phyloP scores from a whole-genome alignment of 1,140 invertebrate genomes.

The Eupristina koningsbergeri region DNA sequence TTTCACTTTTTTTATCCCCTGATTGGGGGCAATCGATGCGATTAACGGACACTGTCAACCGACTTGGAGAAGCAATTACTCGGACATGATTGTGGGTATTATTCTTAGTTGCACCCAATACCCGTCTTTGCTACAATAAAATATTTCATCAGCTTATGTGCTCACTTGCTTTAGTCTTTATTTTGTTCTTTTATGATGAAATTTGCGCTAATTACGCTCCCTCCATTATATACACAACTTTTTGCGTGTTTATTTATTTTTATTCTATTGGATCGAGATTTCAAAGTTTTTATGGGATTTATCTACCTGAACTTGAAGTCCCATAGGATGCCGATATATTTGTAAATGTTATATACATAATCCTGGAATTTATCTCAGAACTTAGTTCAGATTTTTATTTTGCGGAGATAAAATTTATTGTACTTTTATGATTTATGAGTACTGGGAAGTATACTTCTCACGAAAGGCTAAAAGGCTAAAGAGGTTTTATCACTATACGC shows the following conservation, averaged over 20 bases:
- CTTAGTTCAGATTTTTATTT: slow-evolving; percentile 14
- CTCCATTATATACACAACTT: too few species aligned
- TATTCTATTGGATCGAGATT: neutral
- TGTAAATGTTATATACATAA: neutral
- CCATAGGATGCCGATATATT: neutral
- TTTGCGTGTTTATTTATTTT: neutral
- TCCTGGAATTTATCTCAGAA: slow-evolving; percentile 18
- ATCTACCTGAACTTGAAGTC: neutral
- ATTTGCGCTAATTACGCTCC: neutral
- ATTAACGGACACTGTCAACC: neutral
- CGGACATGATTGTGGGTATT: neutral
- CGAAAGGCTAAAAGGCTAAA: neutral
- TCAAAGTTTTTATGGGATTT: neutral
- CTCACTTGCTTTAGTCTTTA: neutral
- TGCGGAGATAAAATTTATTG: neutral
- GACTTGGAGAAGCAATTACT: neutral
- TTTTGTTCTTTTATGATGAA: neutral
- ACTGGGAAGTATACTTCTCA: neutral
- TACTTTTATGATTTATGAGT: slow-evolving; percentile 3
- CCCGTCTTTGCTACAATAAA: neutral
- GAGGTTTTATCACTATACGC: neutral
- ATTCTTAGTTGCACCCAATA: neutral
- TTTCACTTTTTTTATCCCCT: neutral
- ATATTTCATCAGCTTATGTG: neutral
- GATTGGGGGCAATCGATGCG: neutral